Evolutionary conservation across 2,888 invertebrate species (phyloP).

Genomic region (Sclerodermus sp.): DNA sequence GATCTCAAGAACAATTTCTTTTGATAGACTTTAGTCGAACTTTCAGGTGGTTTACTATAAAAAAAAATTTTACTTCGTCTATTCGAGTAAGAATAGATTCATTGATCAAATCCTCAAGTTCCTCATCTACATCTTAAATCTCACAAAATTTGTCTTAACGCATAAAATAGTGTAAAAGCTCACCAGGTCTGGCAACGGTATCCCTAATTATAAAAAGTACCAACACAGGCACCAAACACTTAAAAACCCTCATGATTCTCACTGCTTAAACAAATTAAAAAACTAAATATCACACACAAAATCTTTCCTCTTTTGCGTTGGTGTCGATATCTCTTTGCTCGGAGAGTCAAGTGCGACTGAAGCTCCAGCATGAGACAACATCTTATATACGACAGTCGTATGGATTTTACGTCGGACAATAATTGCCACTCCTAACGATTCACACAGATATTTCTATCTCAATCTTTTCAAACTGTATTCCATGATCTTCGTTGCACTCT

Average conservation of each 20-base stretch:
- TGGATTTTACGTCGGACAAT: constrained; percentile 34
- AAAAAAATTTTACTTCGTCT: too few relatives aligned
- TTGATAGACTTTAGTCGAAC: too few relatives aligned
- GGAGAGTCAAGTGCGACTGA: constrained; percentile 46
- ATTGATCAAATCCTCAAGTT: too few relatives aligned
- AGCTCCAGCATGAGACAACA: constrained; percentile 37
- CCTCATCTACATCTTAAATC: too few relatives aligned
- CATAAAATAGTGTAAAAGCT: too few relatives aligned
- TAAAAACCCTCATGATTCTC: constrained; percentile 32
- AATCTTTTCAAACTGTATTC: too few relatives aligned
- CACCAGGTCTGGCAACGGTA: constrained; percentile 40
- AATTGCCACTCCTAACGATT: constrained; percentile 23
- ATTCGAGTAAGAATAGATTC: too few relatives aligned
- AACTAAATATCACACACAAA: constrained; percentile 4
- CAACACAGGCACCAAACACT: constrained; percentile 42
- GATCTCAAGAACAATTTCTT: too few relatives aligned
- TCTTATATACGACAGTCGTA: constrained; percentile 48
- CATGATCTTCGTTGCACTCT: too few relatives aligned
- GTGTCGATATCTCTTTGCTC: constrained; percentile 21
- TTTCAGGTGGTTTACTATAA: too few relatives aligned
- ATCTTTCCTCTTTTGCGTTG: not conserved
- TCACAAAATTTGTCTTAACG: too few relatives aligned
- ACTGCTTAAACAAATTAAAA: constrained; percentile 3
- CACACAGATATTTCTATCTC: too few relatives aligned
- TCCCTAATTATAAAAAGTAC: constrained; percentile 34